phyloP scores from a whole-genome alignment of 1,140 invertebrate species.

The Lysiphlebus fabarum region DNA sequence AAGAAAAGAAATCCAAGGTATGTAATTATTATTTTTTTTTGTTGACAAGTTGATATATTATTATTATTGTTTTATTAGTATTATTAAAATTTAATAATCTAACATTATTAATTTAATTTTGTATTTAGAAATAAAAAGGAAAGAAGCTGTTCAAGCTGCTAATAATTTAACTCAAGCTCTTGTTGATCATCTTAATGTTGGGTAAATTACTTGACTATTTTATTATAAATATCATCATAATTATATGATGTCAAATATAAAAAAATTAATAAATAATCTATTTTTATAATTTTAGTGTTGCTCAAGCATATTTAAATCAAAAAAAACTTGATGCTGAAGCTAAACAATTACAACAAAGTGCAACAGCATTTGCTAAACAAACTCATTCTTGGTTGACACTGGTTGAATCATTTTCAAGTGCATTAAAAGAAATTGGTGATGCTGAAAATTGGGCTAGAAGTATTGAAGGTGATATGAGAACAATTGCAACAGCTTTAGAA shows the following conservation, averaged over 20 bases:
- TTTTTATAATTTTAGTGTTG: no score
- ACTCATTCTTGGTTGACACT: conserved; percentile 93
- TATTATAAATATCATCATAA: no score
- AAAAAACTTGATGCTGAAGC: conserved; percentile 96
- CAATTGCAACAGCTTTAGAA: conserved; percentile 88
- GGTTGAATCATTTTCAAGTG: conserved; percentile 92
- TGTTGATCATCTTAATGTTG: conserved; percentile 96
- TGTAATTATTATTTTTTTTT: conserved; percentile 9
- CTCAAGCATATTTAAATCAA: conserved; percentile 97
- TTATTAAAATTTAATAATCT: conserved; percentile 24
- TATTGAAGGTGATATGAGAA: conserved; percentile 94
- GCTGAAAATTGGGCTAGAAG: conserved; percentile 97
- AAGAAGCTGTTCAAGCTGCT: conserved; percentile 88
- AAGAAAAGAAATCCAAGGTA: conserved; percentile 82
- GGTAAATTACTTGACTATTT: conserved; percentile 60
- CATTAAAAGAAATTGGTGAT: conserved; percentile 97
- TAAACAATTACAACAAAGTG: conserved; percentile 92
- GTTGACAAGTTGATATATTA: conserved; percentile 17
- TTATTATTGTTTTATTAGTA: conserved; percentile 13
- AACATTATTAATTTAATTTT: conserved; percentile 38
- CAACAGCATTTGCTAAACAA: conserved; percentile 92
- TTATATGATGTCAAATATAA: no score
- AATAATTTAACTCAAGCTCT: conserved; percentile 89
- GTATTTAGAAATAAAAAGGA: conserved; percentile 80
- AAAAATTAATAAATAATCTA: no score